Evolutionary conservation across 2,113 vertebrate genomes (phyloP), one percentile per base, ranked within the genome.

Genomic region (Todiramphus saurophagus): DNA sequence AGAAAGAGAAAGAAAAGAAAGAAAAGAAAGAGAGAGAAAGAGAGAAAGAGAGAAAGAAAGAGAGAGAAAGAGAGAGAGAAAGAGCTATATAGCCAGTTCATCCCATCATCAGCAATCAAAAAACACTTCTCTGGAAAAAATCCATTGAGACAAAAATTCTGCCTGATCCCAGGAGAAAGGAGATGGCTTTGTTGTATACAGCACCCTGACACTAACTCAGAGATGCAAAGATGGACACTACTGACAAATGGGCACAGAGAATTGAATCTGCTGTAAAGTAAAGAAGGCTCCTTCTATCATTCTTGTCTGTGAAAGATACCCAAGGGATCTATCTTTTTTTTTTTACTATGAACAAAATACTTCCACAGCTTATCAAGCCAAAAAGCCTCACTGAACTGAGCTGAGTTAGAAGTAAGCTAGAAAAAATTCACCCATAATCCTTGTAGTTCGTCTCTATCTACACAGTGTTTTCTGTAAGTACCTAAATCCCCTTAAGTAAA

Each of bases 401-500:
- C n/a, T 16, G 41, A 72, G 50, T 68, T 44, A 66, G 64, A 74
- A 84, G 35, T 3, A 78, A 83, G 39, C 16, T 79, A 73, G 69
- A 80, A 70, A 79, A 48, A 70, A 35, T 7, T 74, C 55, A 67
- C 43, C 41, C 31, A 21, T 58, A 79, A 76, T 80, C 55, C 85
- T 59, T 80, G 63, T 24, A 66, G 89, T 50, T 41, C 39, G 35
- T 53, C 39, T 74, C 58, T 63, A 76, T 67, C 82, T 83, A 77
- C 37, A 63, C 21, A 72, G 44, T 1, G 1, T 75, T 91, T 91
- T 89, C 88, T 87, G 7, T 53, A 84, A 94, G 80, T 13, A 92
- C 56, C 76, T 84, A 92, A 92, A 95, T 51, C 56, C 60, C 86
- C 27, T 72, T 82, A 72, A 81, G 62, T 68, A 92, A 96, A 91